Evolutionary conservation across 2,888 invertebrate species (phyloP).

Genomic region (Patella ulyssiponensis): DNA sequence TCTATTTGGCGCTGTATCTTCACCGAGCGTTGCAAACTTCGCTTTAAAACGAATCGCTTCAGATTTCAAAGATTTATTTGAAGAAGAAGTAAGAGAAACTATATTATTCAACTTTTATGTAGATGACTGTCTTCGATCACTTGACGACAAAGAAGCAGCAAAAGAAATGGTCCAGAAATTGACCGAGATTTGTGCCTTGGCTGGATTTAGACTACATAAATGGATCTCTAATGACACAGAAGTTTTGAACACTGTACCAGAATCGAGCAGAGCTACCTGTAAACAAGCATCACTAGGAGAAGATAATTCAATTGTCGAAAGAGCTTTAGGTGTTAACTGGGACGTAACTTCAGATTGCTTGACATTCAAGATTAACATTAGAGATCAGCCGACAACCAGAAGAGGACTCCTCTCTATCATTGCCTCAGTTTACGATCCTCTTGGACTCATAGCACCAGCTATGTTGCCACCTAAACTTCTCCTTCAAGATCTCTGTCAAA

Average conservation of each 20-base stretch:
- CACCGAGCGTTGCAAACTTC: constrained; percentile 22
- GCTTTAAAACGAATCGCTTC: constrained; percentile 13
- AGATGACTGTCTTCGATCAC: constrained; percentile 28
- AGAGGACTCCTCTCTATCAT: constrained; percentile 2
- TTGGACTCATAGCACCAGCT: constrained; percentile 16
- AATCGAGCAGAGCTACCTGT: constrained; percentile 26
- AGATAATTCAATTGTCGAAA: constrained; percentile 27
- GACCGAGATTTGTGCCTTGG: constrained; percentile 4
- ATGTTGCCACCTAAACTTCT: constrained; percentile 15
- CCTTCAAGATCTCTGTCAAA: constrained; percentile 14
- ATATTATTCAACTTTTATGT: constrained; percentile 28
- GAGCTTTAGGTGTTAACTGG: constrained; percentile 37
- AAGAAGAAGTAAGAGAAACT: constrained; percentile 11
- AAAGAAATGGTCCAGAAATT: constrained; percentile 1
- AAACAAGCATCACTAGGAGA: constrained; percentile 4
- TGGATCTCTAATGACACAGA: constrained; percentile 36
- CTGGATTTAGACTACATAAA: constrained; percentile 37
- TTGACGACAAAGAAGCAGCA: constrained; percentile 8
- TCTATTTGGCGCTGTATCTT: no score
- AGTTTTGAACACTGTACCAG: constrained; percentile 37
- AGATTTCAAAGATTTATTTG: background rate
- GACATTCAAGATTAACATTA: constrained; percentile 15
- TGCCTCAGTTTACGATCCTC: constrained; percentile 16
- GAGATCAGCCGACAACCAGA: constrained; percentile 20
- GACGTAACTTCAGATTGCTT: constrained; percentile 26